phyloP scores from a whole-genome alignment of 2,888 invertebrate species.

The Scaptomyza caliginosa region DNA sequence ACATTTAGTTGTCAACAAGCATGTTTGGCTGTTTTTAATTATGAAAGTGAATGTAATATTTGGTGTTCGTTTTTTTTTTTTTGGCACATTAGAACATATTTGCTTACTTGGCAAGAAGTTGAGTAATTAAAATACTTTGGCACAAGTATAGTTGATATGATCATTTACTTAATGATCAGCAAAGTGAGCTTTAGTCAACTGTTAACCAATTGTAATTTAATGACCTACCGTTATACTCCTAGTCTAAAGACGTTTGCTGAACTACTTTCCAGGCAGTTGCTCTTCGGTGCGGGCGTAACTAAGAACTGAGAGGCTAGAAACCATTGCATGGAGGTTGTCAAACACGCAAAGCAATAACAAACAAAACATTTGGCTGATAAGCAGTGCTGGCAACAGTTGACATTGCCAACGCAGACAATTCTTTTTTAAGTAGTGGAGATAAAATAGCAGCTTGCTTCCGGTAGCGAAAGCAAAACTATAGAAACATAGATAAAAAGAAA shows the following conservation, averaged over 20 bases:
- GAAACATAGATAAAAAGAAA: conserved; percentile 13
- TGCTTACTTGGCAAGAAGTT: background rate
- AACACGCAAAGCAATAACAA: conserved; percentile 39
- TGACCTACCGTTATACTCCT: background rate
- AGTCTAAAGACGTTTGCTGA: background rate
- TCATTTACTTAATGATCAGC: too few relatives aligned
- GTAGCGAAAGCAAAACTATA: conserved; percentile 6
- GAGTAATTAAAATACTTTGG: too few relatives aligned
- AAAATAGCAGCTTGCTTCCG: conserved; percentile 36
- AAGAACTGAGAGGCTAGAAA: conserved; percentile 13
- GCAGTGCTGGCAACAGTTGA: conserved; percentile 2
- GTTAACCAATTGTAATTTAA: background rate
- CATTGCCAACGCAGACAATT: conserved; percentile 21
- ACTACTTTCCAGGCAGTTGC: background rate
- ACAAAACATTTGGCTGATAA: conserved; percentile 49
- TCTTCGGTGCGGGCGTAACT: background rate
- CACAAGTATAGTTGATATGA: too few relatives aligned
- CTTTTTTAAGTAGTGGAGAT: conserved; percentile 20
- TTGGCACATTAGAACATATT: too few relatives aligned
- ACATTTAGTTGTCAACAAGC: conserved; percentile 7
- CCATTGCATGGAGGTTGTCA: background rate
- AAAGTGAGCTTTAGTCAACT: too few relatives aligned
- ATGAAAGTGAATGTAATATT: background rate
- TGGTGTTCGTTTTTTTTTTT: background rate
- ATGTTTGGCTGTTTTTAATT: background rate